Base-by-base conservation (phyloP, 2,113 vertebrate genomes). In the Aegithalos caudatus region DNA sequence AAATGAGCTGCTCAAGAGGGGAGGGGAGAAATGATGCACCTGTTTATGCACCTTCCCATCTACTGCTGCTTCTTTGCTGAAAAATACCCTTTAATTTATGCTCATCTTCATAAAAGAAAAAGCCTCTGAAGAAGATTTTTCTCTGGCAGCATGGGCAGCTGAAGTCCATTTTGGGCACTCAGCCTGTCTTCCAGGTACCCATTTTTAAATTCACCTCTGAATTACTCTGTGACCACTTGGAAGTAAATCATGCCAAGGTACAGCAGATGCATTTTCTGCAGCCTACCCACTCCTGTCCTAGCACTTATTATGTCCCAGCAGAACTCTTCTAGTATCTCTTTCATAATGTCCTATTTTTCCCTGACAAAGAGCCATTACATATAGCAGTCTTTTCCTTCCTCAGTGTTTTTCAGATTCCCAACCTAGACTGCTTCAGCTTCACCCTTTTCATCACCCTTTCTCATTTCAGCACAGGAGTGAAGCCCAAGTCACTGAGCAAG, bases 11-110 rank as follows among this genome's bases (percentile, higher is more conserved):
- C 82, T 95, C 53, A 53, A 87, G 96, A 90, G 45, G 86, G 88
- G 91, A 97, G 92, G 93, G 94, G 79, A 86, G 90, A 96, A 92
- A 86, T 1, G 5, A 60, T 71, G 87, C 79, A 96, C 91, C 94
- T 97, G 58, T 86, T 96, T 54, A 60, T 82, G 70, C 40, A 66
- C 80, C 85, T 92, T 93, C 24, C 53, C 37, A 58, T 81, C 91
- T 65, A 74, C 78, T 10, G 50, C 56, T 78, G 80, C 5, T 83
- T 35, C 65, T 57, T 77, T 37, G 29, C 44, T 81, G 89, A 44
- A 83, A 74, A 97, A 88, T 71, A 86, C 50, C 65, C 37, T 24
- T 10, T 74, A 66, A 93, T 94, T 95, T 86, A 89, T 33, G 33
- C 33, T 95, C 76, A 86, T 88, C 66, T 86, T 64, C 82, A 78